Evolutionary conservation across 2,797 vertebrate species (phyloP), one percentile per base, ranked within the genome.

Genomic region (Smutsia gigantea): DNA sequence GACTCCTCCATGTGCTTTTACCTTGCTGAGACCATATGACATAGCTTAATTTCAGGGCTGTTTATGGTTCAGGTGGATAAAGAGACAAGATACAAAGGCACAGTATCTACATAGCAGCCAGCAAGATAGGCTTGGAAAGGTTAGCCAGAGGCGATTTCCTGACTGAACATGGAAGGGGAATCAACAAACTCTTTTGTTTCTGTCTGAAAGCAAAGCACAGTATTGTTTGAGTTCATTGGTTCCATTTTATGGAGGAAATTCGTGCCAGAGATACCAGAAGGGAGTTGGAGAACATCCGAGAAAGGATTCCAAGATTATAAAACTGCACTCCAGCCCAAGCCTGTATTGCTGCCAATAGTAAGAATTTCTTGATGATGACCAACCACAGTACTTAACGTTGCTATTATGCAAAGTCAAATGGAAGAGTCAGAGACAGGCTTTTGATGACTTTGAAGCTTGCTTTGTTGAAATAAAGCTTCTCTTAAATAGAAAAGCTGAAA

Each of bases 261-360:
- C 96, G 89, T 98, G 94, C 96, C 90, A 89, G 87, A 97, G 81
- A 94, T 92, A 97, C 91, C 19, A 97, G 59, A 69, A 97, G 39
- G 78, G 55, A 96, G 74, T 94, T 98, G 96, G 96, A 98, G 84
- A 91, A 92, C 53, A 87, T 96, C 82, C 37, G 59, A 96, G 96
- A 96, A 95, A 37, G 42, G 42, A 82, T 98, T 97, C 96, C 97
- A 98, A 93, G 93, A 97, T 23, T 95, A 82, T 97, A 98, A 46
- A 98, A 98, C 97, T 97, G 87, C 77, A 90, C 64, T 96, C 91
- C 49, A 97, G 90, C 90, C 84, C 91, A 96, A 98, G 93, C n/a
- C 61, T 97, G 90, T 97, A n/a, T 61, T 87, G 57, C 92, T 98
- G 97, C 97, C 96, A 98, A 68, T 85, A 97, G 49, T 92, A 90